A percentile compares a stretch with the other conserved stretches of the same genome.
Conservation (phyloP, 1,140 invertebrate species). For the Globodera ellingtonae region DNA sequence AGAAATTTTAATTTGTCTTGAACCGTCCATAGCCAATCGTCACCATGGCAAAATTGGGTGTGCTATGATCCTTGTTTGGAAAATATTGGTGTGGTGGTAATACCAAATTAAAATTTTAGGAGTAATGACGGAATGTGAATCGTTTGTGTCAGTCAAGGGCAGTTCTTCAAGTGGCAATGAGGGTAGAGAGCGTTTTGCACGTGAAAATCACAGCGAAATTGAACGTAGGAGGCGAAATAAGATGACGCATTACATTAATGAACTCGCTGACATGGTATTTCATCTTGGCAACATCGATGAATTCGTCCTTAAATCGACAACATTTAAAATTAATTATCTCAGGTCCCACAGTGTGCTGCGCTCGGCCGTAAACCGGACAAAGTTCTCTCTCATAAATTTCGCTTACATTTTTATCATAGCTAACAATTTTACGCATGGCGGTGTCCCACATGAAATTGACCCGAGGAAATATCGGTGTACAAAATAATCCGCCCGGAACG, state of each 20-base stretch:
- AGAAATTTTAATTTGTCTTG: no score
- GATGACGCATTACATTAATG: conserved; percentile 99
- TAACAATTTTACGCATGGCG: conserved; percentile 98
- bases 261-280: conserved; percentile 91
- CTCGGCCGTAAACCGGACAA: conserved; percentile 84
- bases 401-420: conserved; percentile 68
- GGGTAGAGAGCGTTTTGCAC: conserved; percentile 56
- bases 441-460: conserved; percentile 95
- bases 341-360: conserved; percentile 83
- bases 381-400: neutral
- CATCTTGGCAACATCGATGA: no score
- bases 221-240: conserved; percentile 95
- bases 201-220: conserved; percentile 99
- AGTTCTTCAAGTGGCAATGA: conserved; percentile 6
- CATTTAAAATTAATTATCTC: neutral
- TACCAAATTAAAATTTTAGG: neutral
- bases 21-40: no score
- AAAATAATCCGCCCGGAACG: conserved; percentile 66
- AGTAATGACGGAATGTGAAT: neutral
- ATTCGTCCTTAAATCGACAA: neutral
- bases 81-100: no score
- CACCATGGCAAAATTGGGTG: no score
- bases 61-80: no score
- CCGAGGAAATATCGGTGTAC: conserved; percentile 10
- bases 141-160: neutral